Evolutionary conservation across 2,797 vertebrate genomes (phyloP).

Genomic region (Cossypha niveicapilla): DNA sequence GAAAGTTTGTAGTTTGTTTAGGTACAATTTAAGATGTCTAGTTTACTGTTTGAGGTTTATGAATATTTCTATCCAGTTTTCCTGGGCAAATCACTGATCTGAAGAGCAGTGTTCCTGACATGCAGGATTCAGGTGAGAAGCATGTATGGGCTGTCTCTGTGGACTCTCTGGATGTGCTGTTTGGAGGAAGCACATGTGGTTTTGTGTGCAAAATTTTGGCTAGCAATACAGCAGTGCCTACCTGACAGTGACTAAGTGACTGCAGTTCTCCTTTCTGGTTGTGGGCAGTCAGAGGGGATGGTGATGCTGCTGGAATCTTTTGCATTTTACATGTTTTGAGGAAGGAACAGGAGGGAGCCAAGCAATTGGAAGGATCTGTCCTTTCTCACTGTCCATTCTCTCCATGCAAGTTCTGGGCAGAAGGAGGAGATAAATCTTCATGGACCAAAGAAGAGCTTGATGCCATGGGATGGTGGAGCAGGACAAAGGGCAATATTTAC

Average conservation of each 20-base stretch:
- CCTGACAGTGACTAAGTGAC: neutral
- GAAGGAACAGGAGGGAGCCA: neutral
- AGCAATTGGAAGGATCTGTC: rapidly evolving
- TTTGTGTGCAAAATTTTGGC: neutral
- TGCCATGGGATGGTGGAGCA: neutral
- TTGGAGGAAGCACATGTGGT: neutral
- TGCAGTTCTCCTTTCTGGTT: neutral
- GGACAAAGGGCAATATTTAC: neutral
- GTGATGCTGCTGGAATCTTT: neutral
- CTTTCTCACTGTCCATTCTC: neutral
- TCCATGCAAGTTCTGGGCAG: neutral
- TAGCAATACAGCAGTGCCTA: neutral
- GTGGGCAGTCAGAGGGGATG: neutral
- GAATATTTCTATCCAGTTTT: neutral
- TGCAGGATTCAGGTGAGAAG: rapidly evolving
- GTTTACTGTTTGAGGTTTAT: neutral
- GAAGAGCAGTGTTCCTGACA: neutral
- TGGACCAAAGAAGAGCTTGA: neutral
- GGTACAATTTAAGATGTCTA: neutral
- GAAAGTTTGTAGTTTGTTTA: neutral
- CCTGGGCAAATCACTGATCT: neutral
- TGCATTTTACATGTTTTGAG: neutral
- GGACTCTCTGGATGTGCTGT: neutral
- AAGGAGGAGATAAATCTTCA: neutral
- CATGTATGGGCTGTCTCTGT: rapidly evolving